phyloP scores from a whole-genome alignment of 2,888 invertebrate genomes.

The Scotopteryx bipunctaria region DNA sequence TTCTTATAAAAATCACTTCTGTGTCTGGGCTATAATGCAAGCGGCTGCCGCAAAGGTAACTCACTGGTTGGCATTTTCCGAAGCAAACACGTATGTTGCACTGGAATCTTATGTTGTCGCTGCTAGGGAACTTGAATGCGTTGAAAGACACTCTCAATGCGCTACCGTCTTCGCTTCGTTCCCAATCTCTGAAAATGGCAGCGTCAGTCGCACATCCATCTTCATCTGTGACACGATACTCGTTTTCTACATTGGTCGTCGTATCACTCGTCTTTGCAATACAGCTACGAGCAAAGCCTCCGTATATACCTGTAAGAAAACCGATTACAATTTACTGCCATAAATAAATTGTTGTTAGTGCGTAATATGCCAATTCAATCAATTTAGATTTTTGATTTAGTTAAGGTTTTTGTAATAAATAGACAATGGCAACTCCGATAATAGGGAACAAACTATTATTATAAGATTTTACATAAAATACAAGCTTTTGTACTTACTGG shows the following conservation, averaged over 20 bases:
- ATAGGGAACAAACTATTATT: too few relatives aligned
- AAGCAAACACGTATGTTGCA: slow-evolving; percentile 98
- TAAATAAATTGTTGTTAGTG: too few relatives aligned
- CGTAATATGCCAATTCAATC: too few relatives aligned
- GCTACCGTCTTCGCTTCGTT: slow-evolving; percentile 93
- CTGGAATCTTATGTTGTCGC: slow-evolving; percentile 97
- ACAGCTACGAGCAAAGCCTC: slow-evolving; percentile 96
- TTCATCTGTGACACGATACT: slow-evolving; percentile 96
- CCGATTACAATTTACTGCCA: background rate
- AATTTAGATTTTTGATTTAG: background rate
- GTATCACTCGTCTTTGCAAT: slow-evolving; percentile 96
- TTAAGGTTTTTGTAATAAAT: background rate
- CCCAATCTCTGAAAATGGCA: slow-evolving; percentile 96
- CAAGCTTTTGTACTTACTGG: slow-evolving; percentile 67
- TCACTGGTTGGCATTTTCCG: slow-evolving; percentile 96
- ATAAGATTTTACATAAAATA: too few relatives aligned
- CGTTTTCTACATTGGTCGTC: slow-evolving; percentile 89
- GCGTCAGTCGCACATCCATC: slow-evolving; percentile 97
- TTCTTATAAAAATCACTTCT: too few relatives aligned
- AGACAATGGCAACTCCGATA: background rate
- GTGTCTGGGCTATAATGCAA: too few relatives aligned
- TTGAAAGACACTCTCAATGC: slow-evolving; percentile 94
- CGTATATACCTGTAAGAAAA: slow-evolving; percentile 88
- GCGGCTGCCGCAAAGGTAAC: slow-evolving; percentile 42
- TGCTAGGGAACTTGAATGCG: slow-evolving; percentile 97